These are phyloP conservation scores for Pimephales promelas DNA, from an alignment of 2,113 vertebrate species.

Conservation along the genomic window DNA sequence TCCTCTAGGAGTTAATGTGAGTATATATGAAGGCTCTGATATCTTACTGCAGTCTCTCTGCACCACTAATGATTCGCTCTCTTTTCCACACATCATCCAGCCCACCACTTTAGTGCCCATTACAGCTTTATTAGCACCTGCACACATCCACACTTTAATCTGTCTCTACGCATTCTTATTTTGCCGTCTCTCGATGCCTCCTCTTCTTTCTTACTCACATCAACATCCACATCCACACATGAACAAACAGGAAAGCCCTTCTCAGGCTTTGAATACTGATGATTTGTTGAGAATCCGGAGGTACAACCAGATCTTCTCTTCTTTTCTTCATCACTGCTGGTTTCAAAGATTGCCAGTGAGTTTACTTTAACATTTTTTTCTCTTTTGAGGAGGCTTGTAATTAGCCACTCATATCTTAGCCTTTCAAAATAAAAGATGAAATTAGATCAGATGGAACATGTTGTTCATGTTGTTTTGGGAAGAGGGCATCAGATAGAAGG, in stretches of 20 bases:
- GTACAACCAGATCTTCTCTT: not conserved
- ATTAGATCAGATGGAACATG: not conserved
- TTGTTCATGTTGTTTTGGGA: not conserved
- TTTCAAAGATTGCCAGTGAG: slow-evolving; percentile 1
- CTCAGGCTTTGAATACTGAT: not conserved
- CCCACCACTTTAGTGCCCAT: slow-evolving; percentile 10
- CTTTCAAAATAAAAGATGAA: not conserved
- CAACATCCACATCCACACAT: not conserved
- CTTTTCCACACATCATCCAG: slow-evolving; percentile 9
- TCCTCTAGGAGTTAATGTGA: slow-evolving; percentile 4
- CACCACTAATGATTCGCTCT: slow-evolving; percentile 2
- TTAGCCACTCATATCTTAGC: not conserved
- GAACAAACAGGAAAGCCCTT: not conserved
- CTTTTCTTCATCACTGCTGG: not conserved
- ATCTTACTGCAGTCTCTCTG: slow-evolving; percentile 21
- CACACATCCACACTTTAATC: not conserved
- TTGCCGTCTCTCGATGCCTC: not conserved
- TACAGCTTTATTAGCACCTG: not conserved
- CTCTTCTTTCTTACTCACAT: not conserved
- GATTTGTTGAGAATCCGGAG: not conserved
- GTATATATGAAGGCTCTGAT: not conserved
- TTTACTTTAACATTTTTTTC: not conserved
- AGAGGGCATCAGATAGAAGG: not conserved
- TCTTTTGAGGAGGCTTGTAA: not conserved
- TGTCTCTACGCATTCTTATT: not conserved